Percentiles rank a stretch among this genome's conserved stretches.
Evolutionary conservation across 2,113 vertebrate species (phyloP).

Genomic region (Datnioides undecimradiatus): DNA sequence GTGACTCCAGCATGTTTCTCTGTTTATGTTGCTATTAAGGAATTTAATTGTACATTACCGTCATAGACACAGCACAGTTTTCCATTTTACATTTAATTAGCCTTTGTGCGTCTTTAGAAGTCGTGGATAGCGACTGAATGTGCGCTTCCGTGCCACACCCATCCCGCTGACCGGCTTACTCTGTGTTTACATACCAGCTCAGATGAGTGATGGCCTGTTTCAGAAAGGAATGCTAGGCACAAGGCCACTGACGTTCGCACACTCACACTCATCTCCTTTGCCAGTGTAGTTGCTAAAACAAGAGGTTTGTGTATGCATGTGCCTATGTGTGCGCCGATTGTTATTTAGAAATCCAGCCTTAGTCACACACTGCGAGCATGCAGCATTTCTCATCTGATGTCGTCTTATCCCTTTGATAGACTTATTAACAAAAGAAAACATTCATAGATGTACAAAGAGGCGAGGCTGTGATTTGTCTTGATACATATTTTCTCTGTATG

Average conservation of each 20-base stretch:
- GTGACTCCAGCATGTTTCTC: not conserved
- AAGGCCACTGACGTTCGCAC: conserved; percentile 54
- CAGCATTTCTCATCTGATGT: conserved; percentile 48
- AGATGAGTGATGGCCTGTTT: conserved; percentile 69
- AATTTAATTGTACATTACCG: not conserved
- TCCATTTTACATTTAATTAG: not conserved
- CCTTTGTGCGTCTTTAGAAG: not conserved
- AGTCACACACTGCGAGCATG: conserved; percentile 35
- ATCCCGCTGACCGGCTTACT: conserved; percentile 54
- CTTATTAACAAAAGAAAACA: conserved; percentile 67
- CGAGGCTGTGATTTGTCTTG: conserved; percentile 61
- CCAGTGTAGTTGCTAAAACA: conserved; percentile 19
- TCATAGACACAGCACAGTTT: not conserved
- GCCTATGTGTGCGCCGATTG: not conserved
- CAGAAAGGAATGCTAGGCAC: conserved; percentile 68
- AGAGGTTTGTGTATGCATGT: conserved; percentile 13
- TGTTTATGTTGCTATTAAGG: not conserved
- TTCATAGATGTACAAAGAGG: conserved; percentile 49
- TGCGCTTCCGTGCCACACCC: conserved; percentile 55
- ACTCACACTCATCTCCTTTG: conserved; percentile 33
- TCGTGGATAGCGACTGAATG: conserved; percentile 41
- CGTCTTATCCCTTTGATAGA: conserved; percentile 57
- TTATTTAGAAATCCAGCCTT: conserved; percentile 37
- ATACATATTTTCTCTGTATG: conserved; percentile 65
- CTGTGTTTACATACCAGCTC: conserved; percentile 77